phyloP scores from a whole-genome alignment of 2,797 vertebrate genomes.

The Acanthornis magna region DNA sequence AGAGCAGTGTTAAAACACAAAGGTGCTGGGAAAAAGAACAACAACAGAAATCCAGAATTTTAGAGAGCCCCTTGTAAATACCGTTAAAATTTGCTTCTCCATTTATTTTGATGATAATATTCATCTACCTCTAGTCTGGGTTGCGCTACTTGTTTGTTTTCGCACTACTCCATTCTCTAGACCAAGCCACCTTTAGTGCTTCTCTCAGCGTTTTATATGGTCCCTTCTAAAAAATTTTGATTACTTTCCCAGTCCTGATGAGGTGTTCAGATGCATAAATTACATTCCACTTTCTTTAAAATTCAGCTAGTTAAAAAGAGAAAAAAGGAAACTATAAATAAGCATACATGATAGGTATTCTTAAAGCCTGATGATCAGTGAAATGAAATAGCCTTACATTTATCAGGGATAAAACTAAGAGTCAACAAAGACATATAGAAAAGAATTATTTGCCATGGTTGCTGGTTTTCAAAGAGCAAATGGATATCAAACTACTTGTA shows the following conservation, averaged over 20 bases:
- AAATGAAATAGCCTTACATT: background rate
- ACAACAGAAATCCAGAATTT: background rate
- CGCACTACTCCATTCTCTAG: background rate
- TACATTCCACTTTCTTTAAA: background rate
- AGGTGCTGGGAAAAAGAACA: background rate
- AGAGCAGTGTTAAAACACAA: background rate
- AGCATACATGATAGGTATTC: background rate
- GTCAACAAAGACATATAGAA: background rate
- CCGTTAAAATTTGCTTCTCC: background rate
- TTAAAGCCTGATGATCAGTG: background rate
- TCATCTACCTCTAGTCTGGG: background rate
- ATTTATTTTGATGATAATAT: background rate
- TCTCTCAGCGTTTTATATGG: background rate
- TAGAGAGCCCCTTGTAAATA: background rate
- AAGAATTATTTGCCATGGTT: background rate
- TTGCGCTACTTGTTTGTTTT: background rate
- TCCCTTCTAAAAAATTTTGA: background rate
- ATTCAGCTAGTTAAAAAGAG: background rate
- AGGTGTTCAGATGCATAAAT: background rate
- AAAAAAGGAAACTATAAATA: background rate
- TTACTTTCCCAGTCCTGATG: background rate
- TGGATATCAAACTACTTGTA: background rate
- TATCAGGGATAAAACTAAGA: background rate
- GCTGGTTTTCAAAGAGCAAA: background rate
- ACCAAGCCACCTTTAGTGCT: background rate